Evolutionary conservation across 2,113 vertebrate genomes (phyloP).

Genomic region (Acanthochromis polyacanthus): DNA sequence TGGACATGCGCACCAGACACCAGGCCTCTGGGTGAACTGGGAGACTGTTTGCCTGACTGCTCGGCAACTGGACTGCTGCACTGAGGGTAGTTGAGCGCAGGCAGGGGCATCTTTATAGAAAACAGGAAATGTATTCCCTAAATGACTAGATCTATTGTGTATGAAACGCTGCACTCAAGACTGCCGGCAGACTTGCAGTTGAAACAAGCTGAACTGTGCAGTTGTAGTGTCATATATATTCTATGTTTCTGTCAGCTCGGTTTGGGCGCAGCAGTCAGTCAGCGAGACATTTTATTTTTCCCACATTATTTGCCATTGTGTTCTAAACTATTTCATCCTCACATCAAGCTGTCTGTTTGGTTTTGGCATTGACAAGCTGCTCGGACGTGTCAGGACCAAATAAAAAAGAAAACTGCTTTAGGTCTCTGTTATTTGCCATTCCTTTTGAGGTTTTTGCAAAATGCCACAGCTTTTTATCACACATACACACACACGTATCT

Average conservation of each 20-base stretch:
- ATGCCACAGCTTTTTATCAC: background rate
- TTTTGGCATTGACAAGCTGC: background rate
- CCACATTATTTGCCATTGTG: slow-evolving; percentile 24
- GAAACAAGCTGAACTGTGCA: slow-evolving; percentile 37
- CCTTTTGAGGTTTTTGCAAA: slow-evolving; percentile 21
- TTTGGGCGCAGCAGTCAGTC: slow-evolving; percentile 22
- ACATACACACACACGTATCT: too few species aligned
- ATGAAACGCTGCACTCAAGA: slow-evolving; percentile 33
- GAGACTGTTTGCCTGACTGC: slow-evolving; percentile 47
- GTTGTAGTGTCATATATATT: slow-evolving; percentile 43
- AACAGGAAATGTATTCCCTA: slow-evolving; percentile 51
- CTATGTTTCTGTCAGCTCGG: slow-evolving; percentile 37
- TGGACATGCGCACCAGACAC: slow-evolving; percentile 62
- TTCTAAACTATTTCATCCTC: slow-evolving; percentile 33
- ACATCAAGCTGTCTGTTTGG: slow-evolving; percentile 20
- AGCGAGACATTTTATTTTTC: slow-evolving; percentile 33
- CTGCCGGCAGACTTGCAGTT: slow-evolving; percentile 17
- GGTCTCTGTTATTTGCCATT: slow-evolving; percentile 33
- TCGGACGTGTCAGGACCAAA: background rate
- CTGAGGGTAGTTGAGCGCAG: slow-evolving; percentile 23
- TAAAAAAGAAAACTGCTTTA: slow-evolving; percentile 9
- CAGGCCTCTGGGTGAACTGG: slow-evolving; percentile 60
- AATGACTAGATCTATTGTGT: slow-evolving; percentile 56
- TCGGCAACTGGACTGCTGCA: slow-evolving; percentile 41
- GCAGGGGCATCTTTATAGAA: slow-evolving; percentile 32